Conservation (phyloP, 2,113 vertebrate genomes). For the Platysteira castanea region DNA sequence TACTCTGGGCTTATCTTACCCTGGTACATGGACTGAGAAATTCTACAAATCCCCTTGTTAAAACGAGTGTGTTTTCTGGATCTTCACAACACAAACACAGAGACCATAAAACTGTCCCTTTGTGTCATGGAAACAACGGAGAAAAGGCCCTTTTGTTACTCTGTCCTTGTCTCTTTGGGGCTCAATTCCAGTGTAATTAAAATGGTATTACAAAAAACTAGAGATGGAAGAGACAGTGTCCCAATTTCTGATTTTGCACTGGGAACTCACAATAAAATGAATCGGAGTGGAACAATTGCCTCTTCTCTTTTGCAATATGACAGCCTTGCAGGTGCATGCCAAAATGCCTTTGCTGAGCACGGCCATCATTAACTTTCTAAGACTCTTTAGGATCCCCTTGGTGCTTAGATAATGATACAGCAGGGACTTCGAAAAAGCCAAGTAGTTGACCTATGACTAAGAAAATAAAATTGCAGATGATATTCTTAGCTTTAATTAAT, state of each 20-base stretch:
- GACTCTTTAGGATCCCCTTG: background rate
- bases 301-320: background rate
- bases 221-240: background rate
- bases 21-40: background rate
- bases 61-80: background rate
- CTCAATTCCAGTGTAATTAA: background rate
- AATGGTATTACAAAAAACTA: background rate
- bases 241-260: background rate
- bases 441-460: background rate
- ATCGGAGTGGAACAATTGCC: background rate
- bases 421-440: background rate
- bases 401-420: background rate
- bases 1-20: background rate
- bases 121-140: background rate
- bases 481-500: conserved; percentile 1
- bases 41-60: background rate
- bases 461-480: background rate
- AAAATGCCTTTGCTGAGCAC: background rate
- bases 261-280: background rate
- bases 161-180: background rate
- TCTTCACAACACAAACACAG: background rate
- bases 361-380: background rate
- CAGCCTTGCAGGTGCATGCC: background rate
- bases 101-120: background rate
- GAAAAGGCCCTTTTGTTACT: background rate